These are phyloP conservation scores for Chrysaora quinquecirrha DNA, from an alignment of 30 jellyfish, hydroid and myxozoan species.

Conservation along the genomic window DNA sequence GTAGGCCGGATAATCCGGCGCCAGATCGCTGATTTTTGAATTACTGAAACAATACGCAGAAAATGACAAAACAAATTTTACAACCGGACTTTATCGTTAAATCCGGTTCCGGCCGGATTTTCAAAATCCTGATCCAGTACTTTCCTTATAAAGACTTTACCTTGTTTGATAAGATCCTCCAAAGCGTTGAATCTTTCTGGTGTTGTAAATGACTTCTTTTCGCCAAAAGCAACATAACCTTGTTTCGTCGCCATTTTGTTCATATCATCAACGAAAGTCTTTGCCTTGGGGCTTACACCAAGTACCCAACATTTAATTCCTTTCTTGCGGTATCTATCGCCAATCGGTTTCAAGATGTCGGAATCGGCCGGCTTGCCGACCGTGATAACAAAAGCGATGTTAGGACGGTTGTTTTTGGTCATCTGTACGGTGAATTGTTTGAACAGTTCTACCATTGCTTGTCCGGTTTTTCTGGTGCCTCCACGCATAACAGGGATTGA, in stretches of 20 bases:
- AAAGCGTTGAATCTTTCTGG: slow-evolving; percentile 68
- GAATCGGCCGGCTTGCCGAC: slow-evolving; percentile 63
- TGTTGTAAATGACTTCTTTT: slow-evolving; percentile 49
- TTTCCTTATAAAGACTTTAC: too few species aligned
- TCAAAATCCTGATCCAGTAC: too few species aligned
- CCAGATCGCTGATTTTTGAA: too few species aligned
- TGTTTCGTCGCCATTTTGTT: slow-evolving; percentile 48
- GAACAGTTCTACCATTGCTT: slow-evolving; percentile 62
- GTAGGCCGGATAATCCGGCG: too few species aligned
- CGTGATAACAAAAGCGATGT: slow-evolving; percentile 39
- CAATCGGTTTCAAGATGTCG: slow-evolving; percentile 44
- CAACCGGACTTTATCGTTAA: too few species aligned
- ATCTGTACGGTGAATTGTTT: slow-evolving; percentile 52
- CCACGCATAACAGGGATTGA: slow-evolving; percentile 65
- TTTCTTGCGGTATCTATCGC: slow-evolving; percentile 41
- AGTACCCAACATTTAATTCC: slow-evolving; percentile 44
- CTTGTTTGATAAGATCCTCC: slow-evolving; percentile 54
- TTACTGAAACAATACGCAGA: too few species aligned
- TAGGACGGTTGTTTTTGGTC: slow-evolving; percentile 54
- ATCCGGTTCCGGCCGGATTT: too few species aligned
- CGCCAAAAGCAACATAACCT: slow-evolving; percentile 57
- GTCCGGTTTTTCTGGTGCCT: slow-evolving; percentile 65
- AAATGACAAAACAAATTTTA: too few species aligned
- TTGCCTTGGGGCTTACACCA: slow-evolving; percentile 68
- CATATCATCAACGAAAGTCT: slow-evolving; percentile 35